These are phyloP conservation scores for Calidris pygmaea DNA, from an alignment of 2,113 vertebrate species.

Conservation along the genomic window DNA sequence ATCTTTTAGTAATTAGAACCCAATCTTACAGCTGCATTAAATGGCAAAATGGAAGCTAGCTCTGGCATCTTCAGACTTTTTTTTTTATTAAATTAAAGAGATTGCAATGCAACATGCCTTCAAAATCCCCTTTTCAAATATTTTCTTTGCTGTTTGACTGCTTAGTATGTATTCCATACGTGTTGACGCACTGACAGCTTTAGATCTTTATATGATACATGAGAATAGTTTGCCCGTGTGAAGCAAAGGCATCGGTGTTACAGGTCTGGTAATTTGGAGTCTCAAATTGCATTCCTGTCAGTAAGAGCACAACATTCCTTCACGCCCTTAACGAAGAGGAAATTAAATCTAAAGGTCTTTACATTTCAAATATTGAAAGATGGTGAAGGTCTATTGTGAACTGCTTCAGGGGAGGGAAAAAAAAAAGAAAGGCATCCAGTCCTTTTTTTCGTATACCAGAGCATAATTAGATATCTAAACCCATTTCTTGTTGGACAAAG, in stretches of 20 bases:
- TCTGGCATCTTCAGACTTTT: neutral
- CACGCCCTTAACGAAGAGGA: neutral
- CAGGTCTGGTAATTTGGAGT: neutral
- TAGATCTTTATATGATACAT: neutral
- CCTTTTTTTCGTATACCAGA: neutral
- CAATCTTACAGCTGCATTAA: neutral
- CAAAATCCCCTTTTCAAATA: neutral
- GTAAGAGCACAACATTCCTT: neutral
- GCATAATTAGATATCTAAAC: neutral
- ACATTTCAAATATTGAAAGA: neutral
- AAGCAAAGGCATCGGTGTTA: neutral
- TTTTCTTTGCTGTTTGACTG: neutral
- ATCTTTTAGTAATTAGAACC: neutral
- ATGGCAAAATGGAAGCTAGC: neutral
- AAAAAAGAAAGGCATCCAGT: neutral
- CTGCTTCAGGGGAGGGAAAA: neutral
- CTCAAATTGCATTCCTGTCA: neutral
- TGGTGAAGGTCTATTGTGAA: neutral
- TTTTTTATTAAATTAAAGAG: neutral
- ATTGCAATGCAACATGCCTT: neutral
- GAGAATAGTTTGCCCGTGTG: neutral
- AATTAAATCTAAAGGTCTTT: neutral
- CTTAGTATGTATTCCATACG: neutral
- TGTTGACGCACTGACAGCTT: neutral
- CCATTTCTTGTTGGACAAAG: neutral